Evolutionary conservation across 2,888 invertebrate genomes (phyloP), one percentile per base, ranked within the genome.

Genomic region (Xylophagus ater): DNA sequence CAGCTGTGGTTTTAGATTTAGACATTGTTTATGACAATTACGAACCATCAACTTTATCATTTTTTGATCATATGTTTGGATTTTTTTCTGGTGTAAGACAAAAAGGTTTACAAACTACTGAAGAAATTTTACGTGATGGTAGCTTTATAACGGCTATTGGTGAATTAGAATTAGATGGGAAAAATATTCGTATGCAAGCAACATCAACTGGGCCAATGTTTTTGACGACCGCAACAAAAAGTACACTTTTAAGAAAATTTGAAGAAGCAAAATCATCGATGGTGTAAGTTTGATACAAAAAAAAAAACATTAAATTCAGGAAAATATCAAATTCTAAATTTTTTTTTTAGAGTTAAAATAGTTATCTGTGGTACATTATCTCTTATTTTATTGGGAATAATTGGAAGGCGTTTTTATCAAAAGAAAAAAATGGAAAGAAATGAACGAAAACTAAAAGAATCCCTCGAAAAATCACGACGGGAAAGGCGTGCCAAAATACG

Each of bases 1-100:
- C 80, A 39, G 82, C 86, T 0, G 79, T 83, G 5, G 54, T 62
- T 3, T 57, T 76, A 65, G 83, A 86, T 52, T 71, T 90, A 69
- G 86, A 87, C 52, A 78, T 82, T 2, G 79, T 89, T 48, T 81
- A 84, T 28, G 85, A 86, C 60, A 76, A 79, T 44, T 90, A 87
- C 58, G 81, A 84, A 55, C 83, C 86, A 0, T 78, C 78, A 51
- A 73, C 77, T 1, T 74, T 81, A 3, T 78, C 79, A 7, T 71
- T 87, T 29, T 76, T 83, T 45, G 83, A 87, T 61, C 81, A 83
- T 53, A 70, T 89, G 15, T 81, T 87, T 74, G 87, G 87, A 3
- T 85, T 87, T 60, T 79, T 90, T 55, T 79, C 81, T 49, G 88
- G 89, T 13, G 78, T 87, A 13, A 71, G 83, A 1, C 83, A 84